phyloP scores from a whole-genome alignment of 2,113 vertebrate genomes.

The Zosterops pallidus region DNA sequence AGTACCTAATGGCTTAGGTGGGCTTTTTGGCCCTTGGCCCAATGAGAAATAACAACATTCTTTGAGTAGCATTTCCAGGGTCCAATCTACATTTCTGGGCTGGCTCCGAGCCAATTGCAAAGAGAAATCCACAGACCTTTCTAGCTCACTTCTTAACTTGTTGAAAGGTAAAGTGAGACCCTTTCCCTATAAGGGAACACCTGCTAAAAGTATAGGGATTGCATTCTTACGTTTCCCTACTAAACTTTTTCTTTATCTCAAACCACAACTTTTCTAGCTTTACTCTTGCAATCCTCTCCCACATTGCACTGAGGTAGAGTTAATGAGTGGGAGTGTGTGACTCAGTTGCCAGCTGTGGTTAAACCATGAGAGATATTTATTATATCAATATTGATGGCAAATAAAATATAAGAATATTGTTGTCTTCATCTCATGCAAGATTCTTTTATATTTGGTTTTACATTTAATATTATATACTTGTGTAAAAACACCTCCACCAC shows the following conservation, averaged over 20 bases:
- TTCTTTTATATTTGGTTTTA: neutral
- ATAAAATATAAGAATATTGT: neutral
- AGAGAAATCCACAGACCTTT: too few species aligned
- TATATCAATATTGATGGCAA: neutral
- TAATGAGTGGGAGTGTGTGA: neutral
- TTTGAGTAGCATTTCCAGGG: too few species aligned
- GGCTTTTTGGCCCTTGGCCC: too few species aligned
- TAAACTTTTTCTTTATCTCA: neutral
- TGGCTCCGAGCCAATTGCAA: too few species aligned
- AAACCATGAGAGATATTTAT: rapidly evolving
- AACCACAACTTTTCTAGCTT: neutral
- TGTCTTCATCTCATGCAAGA: neutral
- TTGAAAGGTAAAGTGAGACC: too few species aligned
- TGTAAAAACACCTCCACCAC: neutral
- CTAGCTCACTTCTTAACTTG: too few species aligned
- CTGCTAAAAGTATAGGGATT: too few species aligned
- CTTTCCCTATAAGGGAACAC: too few species aligned
- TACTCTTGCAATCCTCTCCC: neutral
- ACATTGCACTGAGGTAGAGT: rapidly evolving
- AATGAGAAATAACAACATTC: too few species aligned
- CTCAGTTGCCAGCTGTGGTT: neutral
- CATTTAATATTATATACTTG: neutral
- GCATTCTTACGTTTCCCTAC: neutral
- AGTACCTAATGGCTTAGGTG: too few species aligned
- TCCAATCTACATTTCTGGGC: too few species aligned